Base-by-base conservation (phyloP, 2,113 vertebrate species). In the Pelvicachromis taeniatus region DNA sequence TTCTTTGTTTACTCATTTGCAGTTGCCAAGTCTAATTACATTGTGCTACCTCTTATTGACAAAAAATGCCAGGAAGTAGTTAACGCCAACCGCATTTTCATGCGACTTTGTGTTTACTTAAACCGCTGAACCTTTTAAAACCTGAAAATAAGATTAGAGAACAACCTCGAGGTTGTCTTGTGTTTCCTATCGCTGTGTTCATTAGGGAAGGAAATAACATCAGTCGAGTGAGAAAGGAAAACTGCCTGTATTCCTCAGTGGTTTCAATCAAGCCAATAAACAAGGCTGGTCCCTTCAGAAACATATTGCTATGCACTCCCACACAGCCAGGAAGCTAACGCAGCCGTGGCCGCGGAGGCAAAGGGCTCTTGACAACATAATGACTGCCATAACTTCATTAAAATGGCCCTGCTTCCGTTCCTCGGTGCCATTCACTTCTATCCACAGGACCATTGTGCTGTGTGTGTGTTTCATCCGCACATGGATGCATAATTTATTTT, bases 241-340 rank as follows among this genome's bases (percentile, higher is more conserved):
- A 80, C 77, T 33, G 55, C 55, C 45, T 78, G 35, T 90, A 88
- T 84, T 59, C 80, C 63, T 85, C 78, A 16, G 58, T 81, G 68
- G 83, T 93, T 89, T 92, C 88, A 90, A 89, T 93, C 89, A 92
- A 88, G 48, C 70, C 90, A 87, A 78, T 90, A 91, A 94, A 93
- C 90, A 88, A 93, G 83, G 83, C 81, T 3, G 53, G 80, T 92
- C 59, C 63, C 78, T 77, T 89, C 65, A 80, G 54, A 79, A 91
- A 85, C 80, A 52, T 90, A 90, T 90, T 85, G 80, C 83, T 79
- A 58, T 86, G 78, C 85, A 58, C 82, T 82, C 87, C 87, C 78
- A 87, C 82, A 45, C 80, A 58, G 77, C 16, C 11, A 84, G 83
- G 80, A 84, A 88, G 78, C 78, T 73, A 61, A 55, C 48, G 54